These are phyloP conservation scores for Columba guinea DNA, from an alignment of 2,797 vertebrate genomes.

Conservation along the genomic window DNA sequence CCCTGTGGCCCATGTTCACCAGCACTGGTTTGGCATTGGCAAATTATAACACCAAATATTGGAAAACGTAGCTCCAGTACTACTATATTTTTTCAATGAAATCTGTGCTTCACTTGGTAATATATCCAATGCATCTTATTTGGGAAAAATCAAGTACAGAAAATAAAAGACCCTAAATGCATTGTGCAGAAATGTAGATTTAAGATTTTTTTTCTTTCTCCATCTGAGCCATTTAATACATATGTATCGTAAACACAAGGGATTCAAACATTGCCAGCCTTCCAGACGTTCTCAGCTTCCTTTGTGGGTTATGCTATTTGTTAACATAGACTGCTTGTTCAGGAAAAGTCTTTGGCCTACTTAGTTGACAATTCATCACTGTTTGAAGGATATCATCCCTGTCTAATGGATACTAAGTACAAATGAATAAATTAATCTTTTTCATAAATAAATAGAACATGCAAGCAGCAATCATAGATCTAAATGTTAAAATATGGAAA, in stretches of 20 bases:
- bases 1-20: background rate
- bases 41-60: background rate
- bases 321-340: background rate
- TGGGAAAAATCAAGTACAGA: background rate
- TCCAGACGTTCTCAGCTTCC: background rate
- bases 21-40: background rate
- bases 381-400: background rate
- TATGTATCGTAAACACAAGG: background rate
- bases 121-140: background rate
- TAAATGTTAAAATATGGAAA: constrained; percentile 5
- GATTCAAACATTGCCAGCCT: background rate
- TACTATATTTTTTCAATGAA: background rate
- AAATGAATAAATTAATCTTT: background rate
- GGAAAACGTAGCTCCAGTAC: background rate
- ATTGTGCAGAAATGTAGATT: background rate
- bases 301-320: background rate
- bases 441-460: constrained; percentile 3
- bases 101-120: background rate
- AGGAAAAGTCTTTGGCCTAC: background rate
- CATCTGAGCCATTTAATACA: background rate
- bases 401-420: background rate
- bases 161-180: background rate
- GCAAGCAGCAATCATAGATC: background rate
- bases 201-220: background rate
- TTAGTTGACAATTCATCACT: background rate